Percentiles rank a stretch among this genome's conserved stretches.
phyloP scores from a whole-genome alignment of 1,140 invertebrate genomes.

The Aleiodes sp. region DNA sequence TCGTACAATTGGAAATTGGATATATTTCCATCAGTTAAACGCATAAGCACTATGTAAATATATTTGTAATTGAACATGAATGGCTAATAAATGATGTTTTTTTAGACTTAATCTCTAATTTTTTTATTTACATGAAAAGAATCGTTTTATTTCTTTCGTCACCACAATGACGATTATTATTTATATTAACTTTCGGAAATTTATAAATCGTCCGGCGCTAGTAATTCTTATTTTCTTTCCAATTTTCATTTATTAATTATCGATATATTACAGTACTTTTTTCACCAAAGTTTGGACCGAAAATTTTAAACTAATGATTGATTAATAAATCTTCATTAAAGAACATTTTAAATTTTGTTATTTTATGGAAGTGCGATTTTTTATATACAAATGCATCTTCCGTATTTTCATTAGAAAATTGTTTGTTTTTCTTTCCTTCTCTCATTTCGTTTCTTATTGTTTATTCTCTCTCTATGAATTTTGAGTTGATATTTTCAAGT shows the following conservation, averaged over 20 bases:
- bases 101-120: slow-evolving; percentile 9
- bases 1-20: slow-evolving; percentile 43
- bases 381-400: neutral
- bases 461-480: neutral
- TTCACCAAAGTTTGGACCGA: neutral
- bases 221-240: too few species aligned
- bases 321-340: too few species aligned
- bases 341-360: too few species aligned
- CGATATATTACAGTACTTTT: slow-evolving; percentile 15
- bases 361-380: neutral
- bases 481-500: neutral
- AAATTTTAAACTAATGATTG: neutral
- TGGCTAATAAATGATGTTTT: slow-evolving; percentile 13
- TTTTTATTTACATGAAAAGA: slow-evolving; percentile 14
- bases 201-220: slow-evolving; percentile 5
- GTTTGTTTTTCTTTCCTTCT: neutral
- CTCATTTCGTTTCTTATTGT: neutral
- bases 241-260: neutral
- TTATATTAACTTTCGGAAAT: slow-evolving; percentile 21
- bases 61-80: slow-evolving; percentile 27
- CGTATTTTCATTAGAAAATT: too few species aligned
- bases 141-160: slow-evolving; percentile 38
- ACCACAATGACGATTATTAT: slow-evolving; percentile 22
- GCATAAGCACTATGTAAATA: slow-evolving; percentile 1
- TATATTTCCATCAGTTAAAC: slow-evolving; percentile 43